phyloP scores from a whole-genome alignment of 1,140 invertebrate species.

The Parasteatoda tepidariorum region DNA sequence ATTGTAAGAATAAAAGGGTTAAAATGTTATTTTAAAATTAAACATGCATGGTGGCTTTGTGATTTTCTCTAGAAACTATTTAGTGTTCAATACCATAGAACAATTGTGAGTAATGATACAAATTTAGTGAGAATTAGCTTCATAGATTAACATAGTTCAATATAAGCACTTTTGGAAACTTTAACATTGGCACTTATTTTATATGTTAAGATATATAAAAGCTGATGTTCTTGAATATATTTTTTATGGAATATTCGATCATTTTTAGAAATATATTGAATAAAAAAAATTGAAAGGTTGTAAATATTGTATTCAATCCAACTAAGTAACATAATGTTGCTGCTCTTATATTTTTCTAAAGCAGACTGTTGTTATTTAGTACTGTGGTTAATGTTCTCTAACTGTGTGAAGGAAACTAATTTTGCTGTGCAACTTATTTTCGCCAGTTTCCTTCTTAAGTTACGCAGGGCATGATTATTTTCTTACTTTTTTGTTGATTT shows the following conservation, averaged over 20 bases:
- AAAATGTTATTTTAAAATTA: too few species aligned
- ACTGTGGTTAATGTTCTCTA: constrained; percentile 23
- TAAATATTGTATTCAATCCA: constrained; percentile 51
- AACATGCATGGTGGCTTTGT: too few species aligned
- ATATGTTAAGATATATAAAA: not conserved
- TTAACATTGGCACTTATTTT: constrained; percentile 22
- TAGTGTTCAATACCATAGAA: not conserved
- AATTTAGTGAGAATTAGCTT: not conserved
- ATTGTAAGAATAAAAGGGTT: too few species aligned
- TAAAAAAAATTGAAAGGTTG: constrained; percentile 13
- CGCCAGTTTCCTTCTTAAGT: not conserved
- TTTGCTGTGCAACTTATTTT: not conserved
- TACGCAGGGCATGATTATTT: not conserved
- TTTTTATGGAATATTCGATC: constrained; percentile 30
- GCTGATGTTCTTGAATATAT: constrained; percentile 32
- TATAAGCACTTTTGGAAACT: not conserved
- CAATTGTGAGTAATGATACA: not conserved
- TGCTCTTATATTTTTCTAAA: constrained; percentile 60
- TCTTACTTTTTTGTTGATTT: not conserved
- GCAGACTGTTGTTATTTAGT: constrained; percentile 32
- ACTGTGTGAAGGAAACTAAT: not conserved
- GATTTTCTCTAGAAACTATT: not conserved
- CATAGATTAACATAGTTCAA: not conserved
- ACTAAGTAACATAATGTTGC: constrained; percentile 28
- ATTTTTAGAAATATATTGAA: constrained; percentile 47